A percentile compares a stretch with the other conserved stretches of the same genome.
Evolutionary conservation across 2,113 vertebrate species (phyloP).

Genomic region (Pantherophis guttatus): DNA sequence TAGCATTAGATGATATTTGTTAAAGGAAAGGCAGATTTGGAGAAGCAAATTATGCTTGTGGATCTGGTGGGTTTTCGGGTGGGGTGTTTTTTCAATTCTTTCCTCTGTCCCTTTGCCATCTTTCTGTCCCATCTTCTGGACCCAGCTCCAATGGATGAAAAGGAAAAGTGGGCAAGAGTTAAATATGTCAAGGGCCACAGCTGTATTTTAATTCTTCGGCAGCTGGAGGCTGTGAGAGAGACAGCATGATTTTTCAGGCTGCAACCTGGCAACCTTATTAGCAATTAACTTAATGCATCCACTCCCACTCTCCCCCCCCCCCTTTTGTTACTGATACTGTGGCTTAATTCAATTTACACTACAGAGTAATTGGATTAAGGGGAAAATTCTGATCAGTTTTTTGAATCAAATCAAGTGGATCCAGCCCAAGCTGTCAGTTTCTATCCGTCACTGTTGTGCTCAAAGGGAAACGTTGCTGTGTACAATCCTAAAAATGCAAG

Average conservation of each 20-base stretch:
- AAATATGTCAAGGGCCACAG: background rate
- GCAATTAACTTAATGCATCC: background rate
- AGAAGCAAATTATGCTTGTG: background rate
- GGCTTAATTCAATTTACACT: constrained; percentile 2
- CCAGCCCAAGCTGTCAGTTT: background rate
- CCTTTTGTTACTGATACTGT: background rate
- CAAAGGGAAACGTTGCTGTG: background rate
- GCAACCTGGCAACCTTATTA: constrained; percentile 2
- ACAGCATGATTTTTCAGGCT: background rate
- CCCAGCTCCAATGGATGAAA: background rate
- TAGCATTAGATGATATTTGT: background rate
- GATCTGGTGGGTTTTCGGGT: background rate
- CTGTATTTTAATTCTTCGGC: background rate
- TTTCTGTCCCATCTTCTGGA: background rate
- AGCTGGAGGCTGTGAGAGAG: background rate
- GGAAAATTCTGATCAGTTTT: background rate
- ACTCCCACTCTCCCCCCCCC: background rate
- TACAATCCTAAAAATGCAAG: background rate
- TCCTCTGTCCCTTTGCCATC: background rate
- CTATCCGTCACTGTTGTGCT: background rate
- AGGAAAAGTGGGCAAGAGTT: background rate
- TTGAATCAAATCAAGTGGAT: background rate
- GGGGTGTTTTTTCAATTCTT: background rate
- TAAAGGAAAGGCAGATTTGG: background rate
- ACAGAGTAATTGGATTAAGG: background rate